Evolutionary conservation across 1,140 invertebrate genomes (phyloP).

Genomic region (Holotrichia oblita): DNA sequence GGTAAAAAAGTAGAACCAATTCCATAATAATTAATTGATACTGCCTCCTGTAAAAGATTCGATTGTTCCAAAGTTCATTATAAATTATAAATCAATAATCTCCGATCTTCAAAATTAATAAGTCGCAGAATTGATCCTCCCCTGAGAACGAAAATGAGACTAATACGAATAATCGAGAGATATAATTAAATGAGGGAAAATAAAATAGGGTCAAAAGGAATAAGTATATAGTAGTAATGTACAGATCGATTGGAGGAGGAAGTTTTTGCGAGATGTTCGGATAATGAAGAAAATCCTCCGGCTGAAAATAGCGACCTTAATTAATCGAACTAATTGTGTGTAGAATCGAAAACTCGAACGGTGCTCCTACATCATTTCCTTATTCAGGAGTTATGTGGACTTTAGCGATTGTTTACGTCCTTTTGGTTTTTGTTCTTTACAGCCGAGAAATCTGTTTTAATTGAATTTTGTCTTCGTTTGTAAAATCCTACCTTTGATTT

Average conservation of each 20-base stretch:
- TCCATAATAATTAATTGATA: no score
- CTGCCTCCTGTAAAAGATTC: background rate
- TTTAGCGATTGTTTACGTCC: no score
- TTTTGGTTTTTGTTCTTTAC: no score
- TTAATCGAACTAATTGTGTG: background rate
- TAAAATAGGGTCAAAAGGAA: background rate
- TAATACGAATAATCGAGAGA: background rate
- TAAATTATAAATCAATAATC: background rate
- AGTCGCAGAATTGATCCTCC: background rate
- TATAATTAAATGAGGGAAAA: background rate
- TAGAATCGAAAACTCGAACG: background rate
- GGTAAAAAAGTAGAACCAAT: no score
- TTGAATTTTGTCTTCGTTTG: no score
- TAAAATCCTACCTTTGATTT: no score
- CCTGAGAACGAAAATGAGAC: background rate
- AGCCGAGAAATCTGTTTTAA: no score
- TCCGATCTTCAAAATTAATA: background rate
- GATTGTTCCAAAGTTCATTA: background rate
- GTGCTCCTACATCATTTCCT: background rate
- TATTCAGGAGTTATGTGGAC: no score
- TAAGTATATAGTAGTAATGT: background rate
- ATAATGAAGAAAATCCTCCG: background rate
- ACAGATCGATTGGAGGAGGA: background rate
- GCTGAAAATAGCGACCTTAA: background rate
- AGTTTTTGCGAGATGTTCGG: background rate